Percentiles rank a stretch among this genome's conserved stretches.
phyloP scores from a whole-genome alignment of 2,888 invertebrate species.

The Toxonevra muliebris region DNA sequence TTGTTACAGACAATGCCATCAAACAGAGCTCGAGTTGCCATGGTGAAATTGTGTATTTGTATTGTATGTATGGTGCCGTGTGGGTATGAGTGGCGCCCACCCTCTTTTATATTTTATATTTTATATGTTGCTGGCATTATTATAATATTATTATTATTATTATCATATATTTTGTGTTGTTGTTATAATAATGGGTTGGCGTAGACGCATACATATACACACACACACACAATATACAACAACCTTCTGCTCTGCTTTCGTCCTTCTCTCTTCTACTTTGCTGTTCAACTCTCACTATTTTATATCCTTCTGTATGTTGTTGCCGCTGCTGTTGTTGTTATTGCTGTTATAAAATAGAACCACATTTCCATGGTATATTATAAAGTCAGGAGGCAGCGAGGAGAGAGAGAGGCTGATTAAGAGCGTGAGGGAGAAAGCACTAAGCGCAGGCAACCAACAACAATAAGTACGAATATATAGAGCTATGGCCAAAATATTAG shows the following conservation, averaged over 20 bases:
- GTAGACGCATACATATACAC: conserved; percentile 18
- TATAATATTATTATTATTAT: conserved; percentile 58
- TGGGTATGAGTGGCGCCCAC: conserved; percentile 29
- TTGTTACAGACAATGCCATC: too few species aligned
- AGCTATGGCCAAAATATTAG: too few species aligned
- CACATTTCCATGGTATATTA: conserved; percentile 18
- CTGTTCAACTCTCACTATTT: conserved; percentile 14
- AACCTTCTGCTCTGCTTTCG: conserved; percentile 35
- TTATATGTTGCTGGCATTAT: conserved; percentile 50
- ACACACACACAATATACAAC: conserved; percentile 10
- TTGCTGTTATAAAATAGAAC: conserved; percentile 35
- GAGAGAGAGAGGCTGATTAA: background rate
- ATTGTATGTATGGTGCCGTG: conserved; percentile 21
- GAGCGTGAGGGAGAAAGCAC: background rate
- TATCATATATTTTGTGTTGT: background rate
- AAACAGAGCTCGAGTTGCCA: conserved; percentile 12
- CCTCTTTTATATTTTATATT: conserved; percentile 37
- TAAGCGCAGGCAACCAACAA: background rate
- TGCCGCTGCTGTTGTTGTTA: conserved; percentile 16
- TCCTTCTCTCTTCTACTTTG: conserved; percentile 3
- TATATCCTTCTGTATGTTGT: conserved; percentile 16
- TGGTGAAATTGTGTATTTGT: conserved; percentile 15
- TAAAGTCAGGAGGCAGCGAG: background rate
- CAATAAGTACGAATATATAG: background rate
- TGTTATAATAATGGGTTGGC: conserved; percentile 54